Conservation (phyloP, 2,888 invertebrate genomes). For the Lasioglossum vierecki region DNA sequence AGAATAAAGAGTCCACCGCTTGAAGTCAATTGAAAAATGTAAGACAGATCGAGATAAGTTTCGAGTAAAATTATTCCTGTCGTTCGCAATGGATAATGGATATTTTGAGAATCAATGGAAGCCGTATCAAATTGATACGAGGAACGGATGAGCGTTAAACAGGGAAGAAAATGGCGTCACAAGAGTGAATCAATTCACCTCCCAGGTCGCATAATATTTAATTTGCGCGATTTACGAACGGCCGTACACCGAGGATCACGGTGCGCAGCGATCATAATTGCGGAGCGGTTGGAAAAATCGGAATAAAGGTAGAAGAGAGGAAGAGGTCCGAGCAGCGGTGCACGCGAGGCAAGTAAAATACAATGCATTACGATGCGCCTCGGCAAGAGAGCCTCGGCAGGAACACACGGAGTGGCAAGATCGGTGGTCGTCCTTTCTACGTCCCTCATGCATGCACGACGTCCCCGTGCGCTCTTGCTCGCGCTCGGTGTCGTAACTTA, state of each 20-base stretch:
- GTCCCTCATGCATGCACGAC: slow-evolving; percentile 48
- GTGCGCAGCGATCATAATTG: slow-evolving; percentile 47
- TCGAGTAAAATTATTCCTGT: background rate
- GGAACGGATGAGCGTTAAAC: background rate
- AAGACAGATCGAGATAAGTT: background rate
- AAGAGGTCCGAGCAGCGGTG: slow-evolving; percentile 7
- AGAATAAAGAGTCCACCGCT: too few species aligned
- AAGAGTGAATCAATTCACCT: background rate
- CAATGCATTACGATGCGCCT: slow-evolving; percentile 52
- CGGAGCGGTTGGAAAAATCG: background rate
- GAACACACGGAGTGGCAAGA: slow-evolving; percentile 46
- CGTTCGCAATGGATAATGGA: background rate
- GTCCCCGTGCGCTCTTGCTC: slow-evolving; percentile 34
- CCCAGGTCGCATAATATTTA: background rate
- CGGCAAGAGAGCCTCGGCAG: background rate
- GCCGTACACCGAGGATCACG: background rate
- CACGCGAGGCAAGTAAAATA: slow-evolving; percentile 45
- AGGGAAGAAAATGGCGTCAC: background rate
- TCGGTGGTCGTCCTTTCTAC: slow-evolving; percentile 55
- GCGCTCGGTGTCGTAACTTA: slow-evolving; percentile 74
- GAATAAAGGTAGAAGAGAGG: slow-evolving; percentile 15
- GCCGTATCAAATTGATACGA: background rate
- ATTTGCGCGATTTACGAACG: background rate
- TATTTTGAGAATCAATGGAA: background rate
- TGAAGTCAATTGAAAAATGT: background rate